phyloP scores from a whole-genome alignment of 35 echinoderm and acorn worm genomes.

The Apostichopus parvimensis region DNA sequence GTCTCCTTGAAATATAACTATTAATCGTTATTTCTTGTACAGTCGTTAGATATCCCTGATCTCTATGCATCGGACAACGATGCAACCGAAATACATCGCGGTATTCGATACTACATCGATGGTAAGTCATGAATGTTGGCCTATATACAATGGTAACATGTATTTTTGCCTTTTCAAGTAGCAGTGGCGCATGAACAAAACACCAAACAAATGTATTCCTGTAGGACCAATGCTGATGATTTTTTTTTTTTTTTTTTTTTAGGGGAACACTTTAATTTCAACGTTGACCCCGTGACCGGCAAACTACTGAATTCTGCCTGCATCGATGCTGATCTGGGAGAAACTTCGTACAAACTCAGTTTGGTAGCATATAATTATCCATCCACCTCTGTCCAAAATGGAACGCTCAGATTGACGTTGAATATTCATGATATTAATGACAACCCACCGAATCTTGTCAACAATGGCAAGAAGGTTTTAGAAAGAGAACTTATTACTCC shows the following conservation, averaged over 20 bases:
- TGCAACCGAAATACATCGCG: not conserved
- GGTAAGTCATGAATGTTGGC: not conserved
- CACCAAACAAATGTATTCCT: not conserved
- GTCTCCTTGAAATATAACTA: too few species aligned
- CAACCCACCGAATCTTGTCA: conserved; percentile 31
- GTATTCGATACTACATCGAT: not conserved
- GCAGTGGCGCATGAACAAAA: not conserved
- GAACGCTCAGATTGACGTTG: not conserved
- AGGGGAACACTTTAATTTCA: not conserved
- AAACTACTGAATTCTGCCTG: not conserved
- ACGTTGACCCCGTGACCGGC: conserved; percentile 9
- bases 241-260: not conserved
- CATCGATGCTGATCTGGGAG: not conserved
- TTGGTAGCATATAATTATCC: conserved; percentile 18
- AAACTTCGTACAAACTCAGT: not conserved
- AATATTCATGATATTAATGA: conserved; percentile 40
- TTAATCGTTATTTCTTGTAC: not conserved
- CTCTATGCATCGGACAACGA: not conserved
- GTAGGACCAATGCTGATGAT: not conserved
- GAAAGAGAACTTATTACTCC: not conserved
- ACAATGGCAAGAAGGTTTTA: not conserved
- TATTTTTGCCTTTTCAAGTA: too few species aligned
- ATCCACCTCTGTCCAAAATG: not conserved
- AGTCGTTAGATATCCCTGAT: not conserved
- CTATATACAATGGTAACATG: too few species aligned